Percentiles rank a stretch among this genome's conserved stretches.
phyloP scores from a whole-genome alignment of 2,113 vertebrate species.

The Sialia sialis region DNA sequence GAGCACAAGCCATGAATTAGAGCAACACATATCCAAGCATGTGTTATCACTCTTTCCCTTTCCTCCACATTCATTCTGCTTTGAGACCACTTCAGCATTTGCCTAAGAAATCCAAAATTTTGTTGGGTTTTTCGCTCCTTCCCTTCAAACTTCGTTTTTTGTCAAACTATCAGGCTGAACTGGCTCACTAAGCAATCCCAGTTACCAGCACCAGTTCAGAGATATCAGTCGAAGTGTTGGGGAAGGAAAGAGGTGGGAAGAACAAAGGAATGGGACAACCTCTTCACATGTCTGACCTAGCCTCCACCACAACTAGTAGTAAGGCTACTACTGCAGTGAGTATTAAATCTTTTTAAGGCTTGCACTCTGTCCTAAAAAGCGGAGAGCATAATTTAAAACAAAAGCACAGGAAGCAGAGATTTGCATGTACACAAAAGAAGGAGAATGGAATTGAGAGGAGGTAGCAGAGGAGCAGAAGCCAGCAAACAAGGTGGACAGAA shows the following conservation, averaged over 20 bases:
- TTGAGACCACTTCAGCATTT: background rate
- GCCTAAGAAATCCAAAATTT: background rate
- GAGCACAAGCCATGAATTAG: background rate
- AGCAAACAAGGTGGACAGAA: background rate
- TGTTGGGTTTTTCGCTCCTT: fast-evolving
- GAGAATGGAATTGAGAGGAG: background rate
- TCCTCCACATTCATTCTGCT: background rate
- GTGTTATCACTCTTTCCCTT: background rate
- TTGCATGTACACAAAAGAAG: fast-evolving
- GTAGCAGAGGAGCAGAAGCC: background rate
- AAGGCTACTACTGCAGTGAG: background rate
- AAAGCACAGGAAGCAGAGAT: background rate
- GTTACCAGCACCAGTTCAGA: background rate
- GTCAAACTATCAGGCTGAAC: background rate
- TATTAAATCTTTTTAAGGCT: background rate
- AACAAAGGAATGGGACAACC: background rate
- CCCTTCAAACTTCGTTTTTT: background rate
- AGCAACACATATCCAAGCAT: background rate
- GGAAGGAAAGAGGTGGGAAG: background rate
- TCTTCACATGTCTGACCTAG: background rate
- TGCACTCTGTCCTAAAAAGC: background rate
- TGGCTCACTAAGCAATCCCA: fast-evolving
- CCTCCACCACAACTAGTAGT: background rate
- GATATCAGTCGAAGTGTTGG: fast-evolving
- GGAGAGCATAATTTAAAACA: background rate